Percentiles rank a stretch among this genome's conserved stretches.
Conservation (phyloP, 2,888 invertebrate genomes). For the Euzophera pinguis region DNA sequence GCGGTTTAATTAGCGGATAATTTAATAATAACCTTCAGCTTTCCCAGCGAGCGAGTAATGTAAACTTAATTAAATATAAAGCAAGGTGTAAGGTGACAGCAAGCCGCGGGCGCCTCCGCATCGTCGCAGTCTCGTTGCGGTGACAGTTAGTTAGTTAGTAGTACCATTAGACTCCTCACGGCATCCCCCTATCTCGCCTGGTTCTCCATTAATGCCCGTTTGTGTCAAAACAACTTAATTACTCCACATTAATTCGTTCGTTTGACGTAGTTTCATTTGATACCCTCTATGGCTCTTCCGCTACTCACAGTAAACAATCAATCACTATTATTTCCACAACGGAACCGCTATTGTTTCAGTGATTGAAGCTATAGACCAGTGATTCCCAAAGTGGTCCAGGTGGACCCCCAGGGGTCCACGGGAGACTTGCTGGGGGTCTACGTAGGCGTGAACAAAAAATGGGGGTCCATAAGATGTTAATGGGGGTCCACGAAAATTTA, state of each 20-base stretch:
- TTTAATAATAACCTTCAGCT: conserved; percentile 37
- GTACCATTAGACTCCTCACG: conserved; percentile 60
- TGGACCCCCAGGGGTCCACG: too few relatives aligned
- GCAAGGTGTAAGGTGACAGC: conserved; percentile 43
- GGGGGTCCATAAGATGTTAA: too few relatives aligned
- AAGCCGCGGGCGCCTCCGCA: conserved; percentile 34
- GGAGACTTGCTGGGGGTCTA: too few relatives aligned
- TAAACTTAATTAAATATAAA: conserved; percentile 49
- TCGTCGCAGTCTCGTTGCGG: conserved; percentile 54
- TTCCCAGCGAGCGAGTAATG: conserved; percentile 33
- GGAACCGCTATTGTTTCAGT: neutral
- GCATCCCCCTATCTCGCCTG: conserved; percentile 47
- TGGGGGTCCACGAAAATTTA: too few relatives aligned
- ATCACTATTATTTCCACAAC: neutral
- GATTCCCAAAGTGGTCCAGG: too few relatives aligned
- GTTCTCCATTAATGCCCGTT: conserved; percentile 61
- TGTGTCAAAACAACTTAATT: conserved; percentile 69
- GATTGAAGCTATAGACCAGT: neutral
- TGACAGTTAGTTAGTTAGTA: conserved; percentile 67
- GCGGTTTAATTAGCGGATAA: conserved; percentile 45
- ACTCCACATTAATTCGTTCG: conserved; percentile 53
- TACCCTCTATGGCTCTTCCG: conserved; percentile 31
- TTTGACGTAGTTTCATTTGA: conserved; percentile 47
- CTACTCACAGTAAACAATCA: neutral
- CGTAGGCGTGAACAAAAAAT: too few relatives aligned